Conservation (phyloP, 1,140 invertebrate genomes). For the Drosophila serrata region DNA sequence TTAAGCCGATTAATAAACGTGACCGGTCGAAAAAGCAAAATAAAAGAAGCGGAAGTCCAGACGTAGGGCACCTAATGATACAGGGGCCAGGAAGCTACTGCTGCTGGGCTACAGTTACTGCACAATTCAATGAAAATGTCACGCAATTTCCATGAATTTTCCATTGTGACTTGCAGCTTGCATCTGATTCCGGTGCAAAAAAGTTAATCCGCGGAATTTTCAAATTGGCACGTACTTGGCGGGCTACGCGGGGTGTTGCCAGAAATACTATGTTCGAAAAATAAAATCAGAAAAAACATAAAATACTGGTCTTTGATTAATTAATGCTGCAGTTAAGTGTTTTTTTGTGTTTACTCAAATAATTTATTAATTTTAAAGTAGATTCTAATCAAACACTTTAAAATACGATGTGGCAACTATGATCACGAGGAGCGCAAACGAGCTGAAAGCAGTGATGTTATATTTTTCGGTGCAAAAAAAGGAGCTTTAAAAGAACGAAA, state of each 20-base stretch:
- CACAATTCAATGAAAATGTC: slow-evolving; percentile 33
- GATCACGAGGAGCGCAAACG: no score
- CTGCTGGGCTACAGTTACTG: slow-evolving; percentile 7
- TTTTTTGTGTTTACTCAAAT: no score
- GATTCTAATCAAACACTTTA: no score
- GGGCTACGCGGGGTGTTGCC: slow-evolving; percentile 28
- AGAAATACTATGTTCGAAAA: neutral
- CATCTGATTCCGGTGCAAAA: slow-evolving; percentile 21
- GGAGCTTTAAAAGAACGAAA: no score
- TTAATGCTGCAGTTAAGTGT: no score
- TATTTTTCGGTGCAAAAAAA: no score
- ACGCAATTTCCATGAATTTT: slow-evolving; percentile 41
- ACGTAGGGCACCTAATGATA: slow-evolving; percentile 14
- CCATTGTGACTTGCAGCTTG: slow-evolving; percentile 42
- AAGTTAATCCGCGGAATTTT: slow-evolving; percentile 60
- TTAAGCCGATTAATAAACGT: slow-evolving; percentile 80
- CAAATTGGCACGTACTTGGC: slow-evolving; percentile 51
- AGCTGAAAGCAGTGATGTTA: no score
- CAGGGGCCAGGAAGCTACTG: slow-evolving; percentile 46
- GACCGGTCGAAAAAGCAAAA: slow-evolving; percentile 56
- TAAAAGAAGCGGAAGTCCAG: slow-evolving; percentile 51
- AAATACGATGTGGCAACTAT: no score
- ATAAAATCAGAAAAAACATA: no score
- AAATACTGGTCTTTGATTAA: no score
- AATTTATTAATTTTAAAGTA: no score